A percentile compares a stretch with the other conserved stretches of the same genome.
phyloP scores from a whole-genome alignment of 2,113 vertebrate genomes.

The human (Homo sapiens) region DNA sequence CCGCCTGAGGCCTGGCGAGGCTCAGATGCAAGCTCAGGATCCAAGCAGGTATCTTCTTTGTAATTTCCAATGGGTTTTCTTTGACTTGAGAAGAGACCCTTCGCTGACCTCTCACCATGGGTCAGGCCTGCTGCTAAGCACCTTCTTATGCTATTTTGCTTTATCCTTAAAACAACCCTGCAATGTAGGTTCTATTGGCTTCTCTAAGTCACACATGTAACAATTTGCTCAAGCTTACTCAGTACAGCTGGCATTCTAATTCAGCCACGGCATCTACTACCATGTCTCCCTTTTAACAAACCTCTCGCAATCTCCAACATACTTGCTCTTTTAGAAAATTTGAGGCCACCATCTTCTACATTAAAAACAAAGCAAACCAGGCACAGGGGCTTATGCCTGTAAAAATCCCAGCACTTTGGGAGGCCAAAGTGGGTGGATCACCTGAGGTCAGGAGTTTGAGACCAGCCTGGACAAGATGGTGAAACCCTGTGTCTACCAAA shows the following conservation, averaged over 20 bases:
- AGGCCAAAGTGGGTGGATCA: too few species aligned
- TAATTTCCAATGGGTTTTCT: not conserved
- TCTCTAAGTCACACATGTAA: not conserved
- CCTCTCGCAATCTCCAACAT: not conserved
- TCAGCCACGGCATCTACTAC: not conserved
- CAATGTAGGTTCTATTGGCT: not conserved
- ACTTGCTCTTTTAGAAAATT: not conserved
- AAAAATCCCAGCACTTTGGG: too few species aligned
- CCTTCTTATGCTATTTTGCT: not conserved
- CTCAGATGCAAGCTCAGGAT: not conserved
- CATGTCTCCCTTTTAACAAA: not conserved
- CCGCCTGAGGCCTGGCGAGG: accelerated
- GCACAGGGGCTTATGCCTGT: too few species aligned
- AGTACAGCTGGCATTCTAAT: not conserved
- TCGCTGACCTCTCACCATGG: not conserved
- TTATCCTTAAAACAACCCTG: not conserved
- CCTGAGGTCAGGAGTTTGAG: too few species aligned
- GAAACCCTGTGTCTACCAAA: too few species aligned
- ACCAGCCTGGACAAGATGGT: too few species aligned
- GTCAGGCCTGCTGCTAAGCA: not conserved
- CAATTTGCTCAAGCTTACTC: not conserved
- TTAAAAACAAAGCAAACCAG: not conserved
- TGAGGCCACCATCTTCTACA: not conserved
- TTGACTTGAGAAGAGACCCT: not conserved
- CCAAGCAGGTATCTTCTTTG: not conserved